Evolutionary conservation across 1,140 invertebrate species (phyloP), one percentile per base, ranked within the genome.

Genomic region (Liolophura sinensis): DNA sequence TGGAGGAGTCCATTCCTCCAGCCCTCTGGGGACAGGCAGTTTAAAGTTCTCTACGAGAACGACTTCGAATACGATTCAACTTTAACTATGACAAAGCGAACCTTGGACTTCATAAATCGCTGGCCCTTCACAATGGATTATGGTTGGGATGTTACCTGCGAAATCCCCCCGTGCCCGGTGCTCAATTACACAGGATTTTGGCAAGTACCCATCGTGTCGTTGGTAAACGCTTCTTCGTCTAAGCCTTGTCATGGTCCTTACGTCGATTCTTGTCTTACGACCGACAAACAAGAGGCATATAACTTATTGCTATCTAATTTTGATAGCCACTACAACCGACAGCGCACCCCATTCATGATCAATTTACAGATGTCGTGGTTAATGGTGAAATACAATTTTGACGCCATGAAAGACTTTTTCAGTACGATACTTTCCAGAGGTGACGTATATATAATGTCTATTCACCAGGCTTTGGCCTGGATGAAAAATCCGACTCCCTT

Each of bases 301-400:
- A 64, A 74, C 20, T 80, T 74, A 63, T 64, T 80, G 12, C 71
- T 70, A 69, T 70, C 74, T 55, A 78, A 80, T 65, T 80, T 80
- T 56, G 48, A 71, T 5, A 22, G 62, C 48, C 60, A 75, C 56
- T 79, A 80, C 46, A 69, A 69, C n/a, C 68, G 62, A 27, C 70
- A 70, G 56, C 60, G 66, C 46, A 72, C 73, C 25, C 79, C 79
- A 20, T 72, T 81, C 52, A 76, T 76, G 52, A 72, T 81, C 48
- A 75, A 79, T 51, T 75, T 81, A 68, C 75, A 78, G 60, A 69
- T 72, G 0, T 72, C 73, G 46, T 81, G 79, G 79, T 77, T 79
- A 52, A 73, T 72, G 20, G 67, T 40, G 31, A 40, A 40, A 40
- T 40, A 40, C 31, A 40, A 40, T 40, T 40, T 40, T 40, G 65